Base-by-base conservation (phyloP, 2,113 vertebrate genomes). In the Labeo catla region DNA sequence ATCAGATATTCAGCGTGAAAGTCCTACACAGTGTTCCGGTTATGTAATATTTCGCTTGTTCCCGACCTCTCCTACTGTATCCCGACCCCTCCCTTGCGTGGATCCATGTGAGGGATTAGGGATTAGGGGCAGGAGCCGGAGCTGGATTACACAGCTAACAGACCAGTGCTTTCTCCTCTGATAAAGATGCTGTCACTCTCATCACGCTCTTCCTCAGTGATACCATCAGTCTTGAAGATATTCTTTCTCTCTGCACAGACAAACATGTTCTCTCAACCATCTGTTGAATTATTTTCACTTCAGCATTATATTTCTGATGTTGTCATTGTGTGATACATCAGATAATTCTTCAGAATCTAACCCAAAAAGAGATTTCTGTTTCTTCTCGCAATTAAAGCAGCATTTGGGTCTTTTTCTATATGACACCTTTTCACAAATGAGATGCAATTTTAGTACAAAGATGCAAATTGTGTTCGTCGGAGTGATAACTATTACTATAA, bases 71-170 rank as follows among this genome's bases (percentile, higher is more conserved):
- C 78, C 90, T 73, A 21, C 86, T 89, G 90, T 83, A 83, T 57
- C 21, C 81, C 6, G 47, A 28, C 63, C 63, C 15, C 23, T 68
- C 80, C 81, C 21, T 57, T 84, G 49, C 66, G n/a, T 45, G 91
- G 92, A 93, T 95, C 93, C 93, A 91, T 89, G 85, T 91, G 93
- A 86, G 89, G 93, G 94, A 95, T 95, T 94, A 94, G 74, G 92
- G 95, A 95, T 95, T 95, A 93, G 88, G 91, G 92, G 85, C 93
- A 92, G 90, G 65, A 72, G 81, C 87, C 84, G 89, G 65, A 76
- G 81, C 88, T 87, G 91, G 93, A 95, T 95, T 94, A 95, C 89
- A 87, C 74, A 88, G 90, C 74, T 59, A 84, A 89, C 81, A 90
- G 89, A 83, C 89, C 57, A 76, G 87, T 89, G 86, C 90, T 92